Base-by-base conservation (phyloP, 2,797 vertebrate species). In the Parauchenoglanis ngamensis region DNA sequence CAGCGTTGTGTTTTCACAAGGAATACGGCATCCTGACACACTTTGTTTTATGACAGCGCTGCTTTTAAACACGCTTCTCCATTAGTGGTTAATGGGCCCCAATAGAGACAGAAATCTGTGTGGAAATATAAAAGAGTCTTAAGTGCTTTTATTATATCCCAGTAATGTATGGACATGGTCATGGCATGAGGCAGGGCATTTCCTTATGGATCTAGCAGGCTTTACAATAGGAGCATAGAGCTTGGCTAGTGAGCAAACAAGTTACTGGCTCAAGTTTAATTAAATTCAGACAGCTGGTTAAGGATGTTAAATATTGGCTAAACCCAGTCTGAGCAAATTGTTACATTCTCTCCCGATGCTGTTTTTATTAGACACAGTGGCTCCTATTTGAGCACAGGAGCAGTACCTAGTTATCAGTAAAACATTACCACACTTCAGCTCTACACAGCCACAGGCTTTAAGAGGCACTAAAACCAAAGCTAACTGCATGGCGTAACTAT, bases 61-160 rank as follows among this genome's bases (percentile, higher is more conserved):
- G 85, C 17, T 75, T 88, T 88, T 88, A 89, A 89, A 87, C 88
- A 88, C 86, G 87, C 87, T 90, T 89, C 82, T 49, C 84, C 85
- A 89, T 87, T 83, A 73, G 76, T 35, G 49, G 63, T 65, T 88
- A 90, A 91, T 57, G 67, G 86, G 46, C 86, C 90, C 89, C 85
- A 63, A 46, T 85, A 87, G 88, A 88, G 61, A 65, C 61, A 86
- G 83, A 85, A 90, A 87, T 85, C 87, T 81, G 73, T 87, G 75
- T 25, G 80, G 83, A 88, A 90, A 87, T 85, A 91, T 77, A 57
- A 70, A 87, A 88, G 56, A 87, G 59, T 65, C 86, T 90, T 89
- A 89, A 88, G 88, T 88, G 87, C 19, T 73, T 57, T 59, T 88
- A 89, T 88, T 86, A 85, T 56, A 56, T 54, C n/a, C 8, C n/a